These are phyloP conservation scores for Pontoporia blainvillei DNA, from an alignment of 2,113 vertebrate genomes.

Conservation along the genomic window DNA sequence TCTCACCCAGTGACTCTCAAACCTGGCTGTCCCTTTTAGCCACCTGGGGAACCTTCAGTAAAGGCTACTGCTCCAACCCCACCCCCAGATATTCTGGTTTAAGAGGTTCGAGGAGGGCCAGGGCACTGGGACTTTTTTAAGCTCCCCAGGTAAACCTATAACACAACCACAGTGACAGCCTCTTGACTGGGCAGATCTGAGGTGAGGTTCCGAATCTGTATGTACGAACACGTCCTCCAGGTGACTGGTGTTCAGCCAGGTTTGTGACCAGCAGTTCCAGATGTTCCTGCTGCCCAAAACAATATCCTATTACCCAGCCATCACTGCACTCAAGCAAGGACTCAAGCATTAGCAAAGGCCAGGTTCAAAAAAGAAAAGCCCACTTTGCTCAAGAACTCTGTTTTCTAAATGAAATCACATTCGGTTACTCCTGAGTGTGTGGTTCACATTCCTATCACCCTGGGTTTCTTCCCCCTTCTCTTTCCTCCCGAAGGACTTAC, in stretches of 20 bases:
- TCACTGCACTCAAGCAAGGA: background rate
- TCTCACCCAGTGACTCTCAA: background rate
- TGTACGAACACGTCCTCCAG: background rate
- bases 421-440: background rate
- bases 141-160: background rate
- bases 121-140: background rate
- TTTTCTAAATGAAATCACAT: background rate
- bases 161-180: background rate
- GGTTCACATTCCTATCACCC: background rate
- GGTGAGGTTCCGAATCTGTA: rapidly evolving
- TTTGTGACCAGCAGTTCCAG: background rate
- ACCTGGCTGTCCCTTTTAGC: background rate
- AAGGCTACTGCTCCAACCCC: background rate
- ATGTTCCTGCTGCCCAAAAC: background rate
- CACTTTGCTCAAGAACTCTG: background rate
- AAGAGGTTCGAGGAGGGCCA: background rate
- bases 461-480: background rate
- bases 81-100: background rate
- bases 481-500: background rate
- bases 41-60: background rate
- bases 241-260: background rate
- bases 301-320: background rate
- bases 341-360: background rate
- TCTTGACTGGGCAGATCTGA: background rate
- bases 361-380: background rate